phyloP scores from a whole-genome alignment of 2,113 vertebrate genomes.

The Triplophysa tibetana region DNA sequence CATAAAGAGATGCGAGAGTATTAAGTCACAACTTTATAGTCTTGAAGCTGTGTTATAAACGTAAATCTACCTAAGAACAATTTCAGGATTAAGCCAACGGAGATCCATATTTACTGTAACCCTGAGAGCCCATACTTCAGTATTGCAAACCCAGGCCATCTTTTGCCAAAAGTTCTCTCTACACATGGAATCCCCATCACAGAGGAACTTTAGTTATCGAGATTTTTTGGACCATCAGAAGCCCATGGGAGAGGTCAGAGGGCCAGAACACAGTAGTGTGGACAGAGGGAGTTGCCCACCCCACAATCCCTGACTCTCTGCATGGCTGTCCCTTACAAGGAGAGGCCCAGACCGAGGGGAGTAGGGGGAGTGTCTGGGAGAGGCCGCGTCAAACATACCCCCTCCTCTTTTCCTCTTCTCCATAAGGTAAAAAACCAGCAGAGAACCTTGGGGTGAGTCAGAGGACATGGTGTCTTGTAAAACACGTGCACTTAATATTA shows the following conservation, averaged over 20 bases:
- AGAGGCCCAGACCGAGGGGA: conserved; percentile 33
- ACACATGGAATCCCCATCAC: conserved; percentile 32
- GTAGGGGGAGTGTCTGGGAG: conserved; percentile 41
- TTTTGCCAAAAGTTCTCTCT: conserved; percentile 9
- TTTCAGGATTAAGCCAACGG: conserved; percentile 3
- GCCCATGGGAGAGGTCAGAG: conserved; percentile 36
- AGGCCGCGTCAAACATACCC: conserved; percentile 39
- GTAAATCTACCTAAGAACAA: conserved; percentile 27
- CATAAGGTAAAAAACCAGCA: conserved; percentile 65
- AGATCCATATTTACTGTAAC: conserved; percentile 16
- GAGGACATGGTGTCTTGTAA: conserved; percentile 94
- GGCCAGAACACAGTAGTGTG: conserved; percentile 29
- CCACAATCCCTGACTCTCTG: conserved; percentile 30
- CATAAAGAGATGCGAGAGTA: no score
- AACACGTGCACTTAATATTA: conserved; percentile 98
- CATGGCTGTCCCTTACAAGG: conserved; percentile 39
- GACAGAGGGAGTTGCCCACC: conserved; percentile 42
- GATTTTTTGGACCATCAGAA: conserved; percentile 30
- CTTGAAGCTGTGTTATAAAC: conserved; percentile 56
- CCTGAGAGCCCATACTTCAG: not conserved
- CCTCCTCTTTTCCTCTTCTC: conserved; percentile 48
- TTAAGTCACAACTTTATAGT: conserved; percentile 59
- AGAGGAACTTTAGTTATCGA: conserved; percentile 32
- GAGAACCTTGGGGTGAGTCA: conserved; percentile 87
- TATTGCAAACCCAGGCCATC: conserved; percentile 9